phyloP scores from a whole-genome alignment of 2,113 vertebrate genomes.

The Strix uralensis region DNA sequence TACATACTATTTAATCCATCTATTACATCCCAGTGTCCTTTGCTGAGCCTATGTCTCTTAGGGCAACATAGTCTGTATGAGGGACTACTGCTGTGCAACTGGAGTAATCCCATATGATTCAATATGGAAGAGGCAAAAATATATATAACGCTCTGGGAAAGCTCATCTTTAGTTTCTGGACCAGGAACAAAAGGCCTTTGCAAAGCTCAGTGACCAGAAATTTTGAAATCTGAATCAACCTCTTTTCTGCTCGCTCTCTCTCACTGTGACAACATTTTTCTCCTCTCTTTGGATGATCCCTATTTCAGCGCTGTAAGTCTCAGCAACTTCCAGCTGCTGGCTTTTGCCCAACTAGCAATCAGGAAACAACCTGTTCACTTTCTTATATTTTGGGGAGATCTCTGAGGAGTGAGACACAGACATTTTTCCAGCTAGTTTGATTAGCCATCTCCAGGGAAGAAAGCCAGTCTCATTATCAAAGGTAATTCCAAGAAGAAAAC shows the following conservation, averaged over 20 bases:
- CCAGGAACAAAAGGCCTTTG: background rate
- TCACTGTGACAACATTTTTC: background rate
- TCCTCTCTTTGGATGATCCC: background rate
- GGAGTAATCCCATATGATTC: background rate
- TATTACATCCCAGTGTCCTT: background rate
- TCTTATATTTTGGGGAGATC: background rate
- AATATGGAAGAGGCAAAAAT: background rate
- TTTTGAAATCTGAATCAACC: background rate
- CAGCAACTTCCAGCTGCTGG: background rate
- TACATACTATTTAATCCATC: background rate
- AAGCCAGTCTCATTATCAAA: constrained; percentile 28
- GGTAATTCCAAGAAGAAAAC: constrained; percentile 34
- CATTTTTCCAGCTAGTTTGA: constrained; percentile 32
- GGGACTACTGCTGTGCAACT: background rate
- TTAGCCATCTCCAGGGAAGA: background rate
- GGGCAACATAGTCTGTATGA: background rate
- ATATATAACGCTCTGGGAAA: background rate
- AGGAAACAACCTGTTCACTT: background rate
- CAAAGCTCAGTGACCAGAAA: background rate
- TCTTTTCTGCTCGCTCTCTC: background rate
- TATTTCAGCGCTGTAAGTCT: rapidly evolving
- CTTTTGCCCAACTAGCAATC: background rate
- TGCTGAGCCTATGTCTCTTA: background rate
- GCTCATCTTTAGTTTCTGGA: background rate
- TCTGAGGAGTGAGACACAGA: background rate